phyloP scores from a whole-genome alignment of 2,888 invertebrate genomes.

The Entomobrya proxima region DNA sequence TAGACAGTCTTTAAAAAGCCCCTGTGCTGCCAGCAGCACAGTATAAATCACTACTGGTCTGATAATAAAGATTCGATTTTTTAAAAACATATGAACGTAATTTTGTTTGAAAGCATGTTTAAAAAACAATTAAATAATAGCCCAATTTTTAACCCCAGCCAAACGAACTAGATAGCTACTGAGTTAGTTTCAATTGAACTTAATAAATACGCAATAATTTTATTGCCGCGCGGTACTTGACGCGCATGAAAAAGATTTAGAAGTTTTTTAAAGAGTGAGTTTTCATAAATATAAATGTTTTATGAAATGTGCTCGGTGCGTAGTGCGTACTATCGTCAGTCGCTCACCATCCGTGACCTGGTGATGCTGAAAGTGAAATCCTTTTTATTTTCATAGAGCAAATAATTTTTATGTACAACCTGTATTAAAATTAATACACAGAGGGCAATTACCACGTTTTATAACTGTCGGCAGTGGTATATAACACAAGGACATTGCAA shows the following conservation, averaged over 20 bases:
- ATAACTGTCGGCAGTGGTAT: neutral
- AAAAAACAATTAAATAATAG: conserved; percentile 10
- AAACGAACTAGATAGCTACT: neutral
- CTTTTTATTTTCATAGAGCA: conserved; percentile 50
- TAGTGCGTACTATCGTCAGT: conserved; percentile 23
- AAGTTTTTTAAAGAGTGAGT: too few species aligned
- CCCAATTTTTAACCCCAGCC: neutral
- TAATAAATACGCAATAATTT: too few species aligned
- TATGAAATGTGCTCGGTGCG: too few species aligned
- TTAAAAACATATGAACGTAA: neutral
- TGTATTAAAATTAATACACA: neutral
- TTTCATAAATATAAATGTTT: too few species aligned
- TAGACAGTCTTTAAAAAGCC: neutral
- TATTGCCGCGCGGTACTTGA: too few species aligned
- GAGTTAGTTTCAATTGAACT: neutral
- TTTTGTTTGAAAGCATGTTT: neutral
- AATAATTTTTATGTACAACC: too few species aligned
- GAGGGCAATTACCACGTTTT: conserved; percentile 50
- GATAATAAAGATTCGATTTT: neutral
- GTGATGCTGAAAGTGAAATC: conserved; percentile 61
- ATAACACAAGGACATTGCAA: conserved; percentile 30
- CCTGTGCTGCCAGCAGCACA: conserved; percentile 10
- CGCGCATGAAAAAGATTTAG: too few species aligned
- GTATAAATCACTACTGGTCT: neutral
- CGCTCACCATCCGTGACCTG: conserved; percentile 64